Conservation (phyloP, 1,140 invertebrate genomes). For the Leptestheria dahalacensis region DNA sequence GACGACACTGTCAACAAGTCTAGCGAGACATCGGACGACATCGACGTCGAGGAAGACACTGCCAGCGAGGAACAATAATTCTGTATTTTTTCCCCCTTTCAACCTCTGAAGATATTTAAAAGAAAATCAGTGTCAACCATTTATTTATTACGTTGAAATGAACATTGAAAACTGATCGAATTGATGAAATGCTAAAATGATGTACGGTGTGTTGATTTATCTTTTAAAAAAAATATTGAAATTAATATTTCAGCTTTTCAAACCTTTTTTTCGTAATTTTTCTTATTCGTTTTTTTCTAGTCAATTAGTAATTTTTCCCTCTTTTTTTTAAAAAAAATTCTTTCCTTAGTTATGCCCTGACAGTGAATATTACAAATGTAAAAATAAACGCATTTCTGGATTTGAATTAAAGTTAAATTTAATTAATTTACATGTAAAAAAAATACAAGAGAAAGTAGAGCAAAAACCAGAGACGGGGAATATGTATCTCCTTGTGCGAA, state of each 20-base stretch:
- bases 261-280: background rate
- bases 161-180: background rate
- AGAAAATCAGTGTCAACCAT: background rate
- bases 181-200: background rate
- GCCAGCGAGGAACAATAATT: background rate
- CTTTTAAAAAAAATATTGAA: background rate
- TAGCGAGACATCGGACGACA: background rate
- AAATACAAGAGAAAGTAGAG: background rate
- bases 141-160: background rate
- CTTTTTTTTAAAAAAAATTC: too few relatives aligned
- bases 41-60: slow-evolving; percentile 7
- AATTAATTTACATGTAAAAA: background rate
- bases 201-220: background rate
- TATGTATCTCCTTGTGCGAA: too few relatives aligned
- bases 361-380: background rate
- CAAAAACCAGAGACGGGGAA: background rate
- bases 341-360: background rate
- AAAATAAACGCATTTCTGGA: background rate
- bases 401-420: too few relatives aligned
- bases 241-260: too few relatives aligned
- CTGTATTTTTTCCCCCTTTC: background rate
- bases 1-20: background rate
- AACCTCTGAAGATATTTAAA: background rate
- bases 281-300: background rate
- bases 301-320: background rate